These are phyloP conservation scores for Hemiprocne comata DNA, from an alignment of 2,113 vertebrate species.

Conservation along the genomic window DNA sequence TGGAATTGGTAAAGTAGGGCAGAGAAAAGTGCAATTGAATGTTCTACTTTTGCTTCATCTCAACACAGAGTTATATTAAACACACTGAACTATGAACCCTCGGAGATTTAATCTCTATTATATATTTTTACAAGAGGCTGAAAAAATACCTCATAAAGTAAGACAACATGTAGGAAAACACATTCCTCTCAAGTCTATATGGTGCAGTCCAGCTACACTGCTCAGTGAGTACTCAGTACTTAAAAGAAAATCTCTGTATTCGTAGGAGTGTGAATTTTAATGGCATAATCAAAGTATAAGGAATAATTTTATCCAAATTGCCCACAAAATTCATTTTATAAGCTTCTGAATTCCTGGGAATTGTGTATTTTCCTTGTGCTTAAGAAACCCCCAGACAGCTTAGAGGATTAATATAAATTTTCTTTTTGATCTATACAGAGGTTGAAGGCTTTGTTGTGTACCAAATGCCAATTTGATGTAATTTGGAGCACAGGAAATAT, in stretches of 20 bases:
- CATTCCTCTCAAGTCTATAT: not conserved
- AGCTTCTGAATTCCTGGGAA: slow-evolving; percentile 17
- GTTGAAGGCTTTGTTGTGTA: slow-evolving; percentile 39
- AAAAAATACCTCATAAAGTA: not conserved
- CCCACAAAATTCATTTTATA: slow-evolving; percentile 48
- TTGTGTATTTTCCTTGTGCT: not conserved
- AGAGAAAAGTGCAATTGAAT: not conserved
- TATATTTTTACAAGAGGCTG: not conserved
- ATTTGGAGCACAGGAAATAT: slow-evolving; percentile 67
- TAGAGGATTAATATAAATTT: slow-evolving; percentile 48
- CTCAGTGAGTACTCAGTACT: not conserved
- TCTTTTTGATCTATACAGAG: slow-evolving; percentile 36
- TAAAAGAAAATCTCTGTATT: not conserved
- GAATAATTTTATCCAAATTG: slow-evolving; percentile 25
- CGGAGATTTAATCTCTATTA: not conserved
- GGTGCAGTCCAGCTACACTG: not conserved
- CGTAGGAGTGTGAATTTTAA: slow-evolving; percentile 42
- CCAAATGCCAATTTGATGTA: slow-evolving; percentile 59
- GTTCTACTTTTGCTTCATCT: not conserved
- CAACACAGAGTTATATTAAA: not conserved
- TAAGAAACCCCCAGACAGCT: slow-evolving; percentile 13
- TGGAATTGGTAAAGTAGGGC: not conserved
- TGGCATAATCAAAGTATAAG: not conserved
- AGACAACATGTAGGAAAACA: not conserved
- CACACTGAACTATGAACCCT: not conserved